Evolutionary conservation across 2,113 vertebrate species (phyloP), one percentile per base, ranked within the genome.

Genomic region (Lepisosteus oculatus): DNA sequence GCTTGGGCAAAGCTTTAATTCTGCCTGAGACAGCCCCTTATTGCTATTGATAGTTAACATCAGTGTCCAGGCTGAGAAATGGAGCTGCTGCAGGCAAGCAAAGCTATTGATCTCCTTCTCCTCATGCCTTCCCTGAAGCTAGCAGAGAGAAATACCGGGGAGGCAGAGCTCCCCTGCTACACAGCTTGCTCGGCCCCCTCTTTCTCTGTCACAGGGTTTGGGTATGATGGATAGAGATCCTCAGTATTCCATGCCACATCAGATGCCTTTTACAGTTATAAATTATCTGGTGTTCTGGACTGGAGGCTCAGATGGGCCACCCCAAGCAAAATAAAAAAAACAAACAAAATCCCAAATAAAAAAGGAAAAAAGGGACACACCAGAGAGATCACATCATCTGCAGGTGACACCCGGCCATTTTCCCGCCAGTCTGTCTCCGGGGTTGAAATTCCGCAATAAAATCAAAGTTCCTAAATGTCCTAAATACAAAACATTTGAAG

Each of bases 11-110:
- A 79, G 82, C 88, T 89, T 84, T 91, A 83, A 84, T 90, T 87
- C 89, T 84, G 89, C 88, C 89, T 86, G 81, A 79, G 80, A 92
- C 84, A 85, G 88, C 82, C 89, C 86, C 90, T 93, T 89, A 90
- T 90, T 90, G 92, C 93, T 91, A 85, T 92, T 88, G 90, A 93
- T 88, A 92, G 89, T 92, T 89, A 89, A 89, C 87, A 90, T 94
- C 89, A 84, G 85, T 85, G 91, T 91, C 90, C 85, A 72, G 84
- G 80, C 88, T 93, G 93, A 95, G 90, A 90, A 91, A 94, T 92
- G 90, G 90, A 86, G 81, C 42, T 69, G 89, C 92, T 89, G 77
- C 83, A 82, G 91, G 90, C 90, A 87, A 87, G 83, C 80, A 81
- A 79, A 85, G 85, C 85, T 92, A 93, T 93, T 90, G 92, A 95